Evolutionary conservation across 2,888 invertebrate species (phyloP).

Genomic region (Drosophila kuntzei): DNA sequence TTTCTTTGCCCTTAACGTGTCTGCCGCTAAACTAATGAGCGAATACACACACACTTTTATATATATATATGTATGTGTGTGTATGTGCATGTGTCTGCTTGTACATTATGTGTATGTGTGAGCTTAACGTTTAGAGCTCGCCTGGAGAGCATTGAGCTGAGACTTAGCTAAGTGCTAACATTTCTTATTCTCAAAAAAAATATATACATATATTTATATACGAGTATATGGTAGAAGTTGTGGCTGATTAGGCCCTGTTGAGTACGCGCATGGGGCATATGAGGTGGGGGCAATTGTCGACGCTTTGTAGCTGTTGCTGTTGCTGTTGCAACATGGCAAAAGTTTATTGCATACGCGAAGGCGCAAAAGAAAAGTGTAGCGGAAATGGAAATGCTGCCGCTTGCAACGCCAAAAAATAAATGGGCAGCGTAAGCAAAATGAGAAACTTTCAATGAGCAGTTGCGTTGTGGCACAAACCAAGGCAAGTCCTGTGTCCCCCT

Average conservation of each 20-base stretch:
- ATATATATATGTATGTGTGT: not conserved
- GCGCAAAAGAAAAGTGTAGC: conserved; percentile 59
- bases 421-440: conserved; percentile 45
- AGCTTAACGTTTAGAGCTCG: conserved; percentile 26
- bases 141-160: conserved; percentile 16
- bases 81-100: conserved; percentile 6
- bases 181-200: conserved; percentile 27
- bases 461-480: conserved; percentile 25
- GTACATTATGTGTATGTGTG: conserved; percentile 2
- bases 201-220: not conserved
- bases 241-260: conserved; percentile 55
- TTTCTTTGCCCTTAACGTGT: conserved; percentile 49
- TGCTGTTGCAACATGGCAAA: conserved; percentile 24
- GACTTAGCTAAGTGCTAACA: conserved; percentile 31
- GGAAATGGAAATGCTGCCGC: conserved; percentile 63
- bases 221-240: conserved; percentile 14
- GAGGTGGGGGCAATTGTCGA: conserved; percentile 4
- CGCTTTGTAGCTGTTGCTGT: conserved; percentile 8
- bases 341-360: conserved; percentile 70
- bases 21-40: conserved; percentile 71
- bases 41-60: conserved; percentile 19
- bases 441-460: conserved; percentile 61
- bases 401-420: conserved; percentile 27
- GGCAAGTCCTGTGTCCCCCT: not conserved
- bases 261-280: not conserved